phyloP scores from a whole-genome alignment of 2,797 vertebrate genomes.

The Mormyrops attenuatus region DNA sequence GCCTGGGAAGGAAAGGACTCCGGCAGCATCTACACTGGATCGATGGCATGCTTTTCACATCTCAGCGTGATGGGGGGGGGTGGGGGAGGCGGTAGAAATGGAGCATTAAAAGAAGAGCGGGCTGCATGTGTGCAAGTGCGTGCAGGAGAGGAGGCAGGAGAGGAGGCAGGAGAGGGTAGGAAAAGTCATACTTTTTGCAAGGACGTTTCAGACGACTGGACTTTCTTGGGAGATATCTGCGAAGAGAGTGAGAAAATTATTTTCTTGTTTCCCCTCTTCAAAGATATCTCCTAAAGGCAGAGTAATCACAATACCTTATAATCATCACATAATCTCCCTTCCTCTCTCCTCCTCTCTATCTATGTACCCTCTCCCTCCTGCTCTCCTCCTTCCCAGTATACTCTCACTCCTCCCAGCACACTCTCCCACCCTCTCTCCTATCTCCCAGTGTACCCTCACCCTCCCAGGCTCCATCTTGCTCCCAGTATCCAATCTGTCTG shows the following conservation, averaged over 20 bases:
- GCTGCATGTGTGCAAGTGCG: background rate
- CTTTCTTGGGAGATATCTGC: slow-evolving; percentile 80
- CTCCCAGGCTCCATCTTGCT: background rate
- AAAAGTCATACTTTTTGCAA: slow-evolving; percentile 70
- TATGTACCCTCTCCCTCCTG: background rate
- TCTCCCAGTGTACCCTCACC: background rate
- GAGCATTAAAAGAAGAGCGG: background rate
- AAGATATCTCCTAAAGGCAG: slow-evolving; percentile 66
- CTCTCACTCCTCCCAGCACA: background rate
- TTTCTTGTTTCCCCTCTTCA: slow-evolving; percentile 72
- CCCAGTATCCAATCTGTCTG: background rate
- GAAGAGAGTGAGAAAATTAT: slow-evolving; percentile 77
- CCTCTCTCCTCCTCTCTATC: background rate
- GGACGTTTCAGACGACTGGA: slow-evolving; percentile 69
- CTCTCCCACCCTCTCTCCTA: background rate
- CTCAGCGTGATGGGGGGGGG: background rate
- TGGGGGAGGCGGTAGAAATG: background rate
- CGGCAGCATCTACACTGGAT: background rate
- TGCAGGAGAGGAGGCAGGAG: slow-evolving; percentile 32
- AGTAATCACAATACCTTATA: slow-evolving; percentile 54
- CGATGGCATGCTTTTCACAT: background rate
- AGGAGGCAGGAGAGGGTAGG: slow-evolving; percentile 51
- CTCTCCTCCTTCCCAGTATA: background rate
- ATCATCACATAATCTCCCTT: background rate
- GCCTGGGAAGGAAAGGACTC: background rate